Base-by-base conservation (phyloP, 2,113 vertebrate species). In the Willisornis vidua region DNA sequence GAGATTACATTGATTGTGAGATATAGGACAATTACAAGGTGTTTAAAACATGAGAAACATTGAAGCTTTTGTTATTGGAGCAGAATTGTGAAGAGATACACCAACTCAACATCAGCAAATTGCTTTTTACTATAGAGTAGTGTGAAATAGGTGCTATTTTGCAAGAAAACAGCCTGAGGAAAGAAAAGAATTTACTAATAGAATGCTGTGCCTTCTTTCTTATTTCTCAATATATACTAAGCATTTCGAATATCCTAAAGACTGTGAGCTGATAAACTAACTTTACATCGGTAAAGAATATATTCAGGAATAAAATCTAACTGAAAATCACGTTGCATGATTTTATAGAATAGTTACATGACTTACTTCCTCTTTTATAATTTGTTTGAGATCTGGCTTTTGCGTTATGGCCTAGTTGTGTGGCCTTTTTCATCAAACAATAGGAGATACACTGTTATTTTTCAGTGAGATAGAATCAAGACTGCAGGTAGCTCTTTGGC, bases 111-210 rank as follows among this genome's bases (percentile, higher is more conserved):
- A 55, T 41, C 70, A 77, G 22, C 24, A 79, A 94, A 88, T 88
- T 55, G 11, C 51, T 43, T 92, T 92, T 88, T 65, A 70, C 83
- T 92, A 67, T 48, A 88, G 90, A 73, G 7, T 73, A 84, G 19
- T 49, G 8, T 89, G 84, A 94, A 92, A 75, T 52, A 78, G 59
- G 84, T 92, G 89, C 35, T 78, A 41, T 81, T 92, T 94, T 91
- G 61, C 43, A 95, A 94, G 57, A 80, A 86, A 81, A 91, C 10
- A 73, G 33, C 75, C 49, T 20, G 28, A 81, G 59, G 91, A 85
- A 70, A 87, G 19, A 87, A 96, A 88, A 24, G 10, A 68, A 55
- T 81, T 90, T 85, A 31, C 68, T 79, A 90, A 87, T 72, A 77
- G n/a, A 83, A 89, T 22, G 7, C 9, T 82, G 8, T 67, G 31